A percentile compares a stretch with the other conserved stretches of the same genome.
Conservation (phyloP, 2,113 vertebrate species). For the Talpa occidentalis region DNA sequence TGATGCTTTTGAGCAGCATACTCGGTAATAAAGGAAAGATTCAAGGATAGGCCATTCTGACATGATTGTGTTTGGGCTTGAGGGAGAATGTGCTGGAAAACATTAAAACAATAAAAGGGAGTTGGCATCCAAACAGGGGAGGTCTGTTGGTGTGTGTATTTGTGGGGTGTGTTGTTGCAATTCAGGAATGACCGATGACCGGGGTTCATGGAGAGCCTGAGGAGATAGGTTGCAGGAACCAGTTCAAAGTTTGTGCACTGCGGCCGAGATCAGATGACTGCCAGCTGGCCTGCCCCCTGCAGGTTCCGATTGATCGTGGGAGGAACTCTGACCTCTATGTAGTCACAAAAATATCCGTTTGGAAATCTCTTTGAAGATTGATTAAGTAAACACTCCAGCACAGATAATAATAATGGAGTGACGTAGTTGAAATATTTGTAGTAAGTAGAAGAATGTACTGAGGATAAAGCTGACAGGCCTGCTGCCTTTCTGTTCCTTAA, state of each 20-base stretch:
- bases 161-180: constrained; percentile 28
- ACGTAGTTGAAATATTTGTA: background rate
- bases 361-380: constrained; percentile 79
- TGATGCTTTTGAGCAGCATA: constrained; percentile 48
- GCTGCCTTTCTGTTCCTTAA: background rate
- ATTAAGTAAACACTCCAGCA: constrained; percentile 58
- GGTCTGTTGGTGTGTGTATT: constrained; percentile 16
- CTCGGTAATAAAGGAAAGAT: constrained; percentile 71
- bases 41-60: constrained; percentile 48
- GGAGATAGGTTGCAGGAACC: constrained; percentile 81
- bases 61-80: constrained; percentile 59
- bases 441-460: background rate
- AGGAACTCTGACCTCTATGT: constrained; percentile 80
- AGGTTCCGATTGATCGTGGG: constrained; percentile 83
- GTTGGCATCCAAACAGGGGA: constrained; percentile 37
- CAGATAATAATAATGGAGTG: constrained; percentile 46
- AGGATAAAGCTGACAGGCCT: fast-evolving
- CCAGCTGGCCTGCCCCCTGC: constrained; percentile 85
- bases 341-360: constrained; percentile 78
- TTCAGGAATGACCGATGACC: constrained; percentile 90
- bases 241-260: constrained; percentile 85
- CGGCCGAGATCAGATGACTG: constrained; percentile 89
- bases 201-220: constrained; percentile 85
- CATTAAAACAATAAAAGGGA: constrained; percentile 71
- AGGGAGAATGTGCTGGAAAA: constrained; percentile 80